A percentile compares a stretch with the other conserved stretches of the same genome.
Conservation (phyloP, 2,113 vertebrate genomes). For the Nerophis ophidion region DNA sequence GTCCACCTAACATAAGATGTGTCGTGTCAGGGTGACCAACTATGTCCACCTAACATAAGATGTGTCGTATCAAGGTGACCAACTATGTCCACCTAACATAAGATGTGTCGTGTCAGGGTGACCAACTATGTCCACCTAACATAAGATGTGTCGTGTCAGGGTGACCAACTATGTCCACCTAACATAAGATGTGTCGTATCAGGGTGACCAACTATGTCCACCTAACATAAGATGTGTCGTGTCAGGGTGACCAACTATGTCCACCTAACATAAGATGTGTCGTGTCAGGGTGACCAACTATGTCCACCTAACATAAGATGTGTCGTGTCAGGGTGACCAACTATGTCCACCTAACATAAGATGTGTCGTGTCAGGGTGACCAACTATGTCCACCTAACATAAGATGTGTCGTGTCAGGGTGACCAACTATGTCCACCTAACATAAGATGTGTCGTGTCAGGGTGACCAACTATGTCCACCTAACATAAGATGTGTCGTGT, state of each 20-base stretch:
- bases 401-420: neutral
- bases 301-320: too few relatives aligned
- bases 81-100: too few relatives aligned
- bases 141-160: neutral
- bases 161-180: too few relatives aligned
- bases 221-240: neutral
- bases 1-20: too few relatives aligned
- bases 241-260: conserved; percentile 5
- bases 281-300: neutral
- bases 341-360: too few relatives aligned
- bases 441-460: neutral
- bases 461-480: too few relatives aligned
- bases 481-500: neutral
- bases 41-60: too few relatives aligned
- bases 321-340: conserved; percentile 1
- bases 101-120: neutral
- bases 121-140: too few relatives aligned
- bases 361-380: neutral
- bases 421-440: too few relatives aligned
- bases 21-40: neutral
- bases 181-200: neutral
- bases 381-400: too few relatives aligned
- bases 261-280: neutral
- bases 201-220: conserved; percentile 10
- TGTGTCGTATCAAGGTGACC: neutral